Percentiles rank a stretch among this genome's conserved stretches.
Conservation (phyloP, 2,113 vertebrate species). For the Aix galericulata region DNA sequence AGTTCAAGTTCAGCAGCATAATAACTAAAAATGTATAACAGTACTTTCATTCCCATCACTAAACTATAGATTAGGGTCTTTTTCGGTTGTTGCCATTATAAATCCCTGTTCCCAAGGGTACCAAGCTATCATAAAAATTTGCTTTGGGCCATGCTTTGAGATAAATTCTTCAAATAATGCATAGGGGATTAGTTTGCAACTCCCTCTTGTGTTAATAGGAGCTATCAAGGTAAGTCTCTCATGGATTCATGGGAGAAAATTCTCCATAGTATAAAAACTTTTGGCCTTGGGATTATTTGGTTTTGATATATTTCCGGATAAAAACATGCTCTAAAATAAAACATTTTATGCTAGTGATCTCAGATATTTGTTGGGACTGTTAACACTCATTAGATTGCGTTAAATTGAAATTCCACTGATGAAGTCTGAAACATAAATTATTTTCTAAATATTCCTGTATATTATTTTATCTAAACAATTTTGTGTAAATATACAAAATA, state of each 20-base stretch:
- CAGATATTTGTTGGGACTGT: background rate
- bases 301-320: slow-evolving; percentile 39
- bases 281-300: slow-evolving; percentile 33
- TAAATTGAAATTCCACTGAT: background rate
- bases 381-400: background rate
- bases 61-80: slow-evolving; percentile 64
- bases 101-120: slow-evolving; percentile 54
- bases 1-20: slow-evolving; percentile 61
- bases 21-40: slow-evolving; percentile 44
- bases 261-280: slow-evolving; percentile 31
- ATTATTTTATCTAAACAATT: background rate
- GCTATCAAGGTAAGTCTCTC: slow-evolving; percentile 45
- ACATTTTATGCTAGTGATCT: slow-evolving; percentile 1
- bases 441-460: background rate
- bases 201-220: slow-evolving; percentile 59
- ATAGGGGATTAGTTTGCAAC: slow-evolving; percentile 46
- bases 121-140: slow-evolving; percentile 56
- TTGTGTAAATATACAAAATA: background rate
- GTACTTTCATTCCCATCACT: slow-evolving; percentile 49
- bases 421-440: background rate
- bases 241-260: slow-evolving; percentile 51
- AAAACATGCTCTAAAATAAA: slow-evolving; percentile 50
- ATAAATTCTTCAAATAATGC: slow-evolving; percentile 61
- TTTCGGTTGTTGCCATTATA: slow-evolving; percentile 62
- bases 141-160: slow-evolving; percentile 67